phyloP scores from a whole-genome alignment of 2,888 invertebrate genomes.

The Eulithis testata region DNA sequence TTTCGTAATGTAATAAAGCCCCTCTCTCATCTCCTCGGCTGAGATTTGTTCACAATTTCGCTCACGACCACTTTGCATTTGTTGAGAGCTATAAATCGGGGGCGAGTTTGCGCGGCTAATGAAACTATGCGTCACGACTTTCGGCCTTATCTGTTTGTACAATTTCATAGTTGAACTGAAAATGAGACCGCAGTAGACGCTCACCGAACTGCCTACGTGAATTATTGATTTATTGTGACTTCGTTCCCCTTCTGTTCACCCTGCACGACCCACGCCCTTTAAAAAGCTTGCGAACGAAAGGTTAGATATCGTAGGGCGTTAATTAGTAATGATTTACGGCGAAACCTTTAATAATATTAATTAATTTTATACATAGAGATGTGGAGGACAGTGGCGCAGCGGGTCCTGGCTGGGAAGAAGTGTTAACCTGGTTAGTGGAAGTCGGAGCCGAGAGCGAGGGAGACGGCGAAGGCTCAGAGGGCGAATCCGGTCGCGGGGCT shows the following conservation, averaged over 20 bases:
- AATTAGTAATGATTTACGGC: slow-evolving; percentile 43
- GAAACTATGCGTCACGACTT: slow-evolving; percentile 68
- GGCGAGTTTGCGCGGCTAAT: slow-evolving; percentile 64
- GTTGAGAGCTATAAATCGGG: slow-evolving; percentile 62
- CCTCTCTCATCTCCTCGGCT: slow-evolving; percentile 58
- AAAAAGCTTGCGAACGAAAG: slow-evolving; percentile 47
- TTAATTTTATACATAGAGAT: slow-evolving; percentile 54
- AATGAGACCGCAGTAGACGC: slow-evolving; percentile 41
- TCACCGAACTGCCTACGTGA: slow-evolving; percentile 41
- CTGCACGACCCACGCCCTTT: slow-evolving; percentile 51
- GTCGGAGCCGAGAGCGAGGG: slow-evolving; percentile 91
- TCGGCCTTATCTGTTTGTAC: slow-evolving; percentile 57
- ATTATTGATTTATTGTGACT: slow-evolving; percentile 57
- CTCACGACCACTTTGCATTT: slow-evolving; percentile 63
- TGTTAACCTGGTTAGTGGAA: slow-evolving; percentile 96
- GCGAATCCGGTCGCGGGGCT: slow-evolving; percentile 88
- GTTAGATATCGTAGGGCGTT: slow-evolving; percentile 44
- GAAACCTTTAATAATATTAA: slow-evolving; percentile 21
- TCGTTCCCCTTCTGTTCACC: slow-evolving; percentile 49
- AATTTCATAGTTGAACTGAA: slow-evolving; percentile 48
- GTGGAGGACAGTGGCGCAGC: slow-evolving; percentile 72
- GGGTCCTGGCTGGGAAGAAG: slow-evolving; percentile 88
- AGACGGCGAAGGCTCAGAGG: slow-evolving; percentile 75
- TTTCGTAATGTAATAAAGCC: slow-evolving; percentile 62
- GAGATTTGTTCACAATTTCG: slow-evolving; percentile 67